Evolutionary conservation across 2,113 vertebrate species (phyloP), one percentile per base, ranked within the genome.

Genomic region (Cyanoliseus patagonus): DNA sequence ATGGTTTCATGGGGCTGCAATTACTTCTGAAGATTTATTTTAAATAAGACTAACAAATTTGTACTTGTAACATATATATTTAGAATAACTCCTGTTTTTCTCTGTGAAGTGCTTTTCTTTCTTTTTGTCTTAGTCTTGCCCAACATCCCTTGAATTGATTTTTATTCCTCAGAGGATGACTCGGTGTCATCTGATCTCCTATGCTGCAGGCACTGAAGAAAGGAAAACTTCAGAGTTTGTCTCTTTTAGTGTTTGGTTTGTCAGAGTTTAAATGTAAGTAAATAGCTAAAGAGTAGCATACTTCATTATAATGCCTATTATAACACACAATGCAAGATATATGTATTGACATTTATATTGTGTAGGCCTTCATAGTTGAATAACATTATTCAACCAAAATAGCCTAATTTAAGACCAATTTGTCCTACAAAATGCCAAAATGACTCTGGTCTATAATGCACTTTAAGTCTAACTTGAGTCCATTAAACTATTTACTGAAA

Each of bases 21-120:
- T 41, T 82, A 53, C 11, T 83, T 70, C 53, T 47, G 39, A 69
- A 37, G 13, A 64, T 86, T 80, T 63, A 78, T 78, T 95, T 96
- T 86, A 84, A 91, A 78, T 7, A 2, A n/a, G 55, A 59, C 5
- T 73, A 66, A 74, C 61, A 24, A 86, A 42, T 90, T 80, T 69
- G 16, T 33, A 35, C 23, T 77, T 73, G 12, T 63, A 82, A 33
- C 4, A 55, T 16, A 7, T 79, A 17, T 57, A 70, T 78, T 84
- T 70, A 80, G 41, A 91, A 49, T 33, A 86, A 68, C 10, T 66
- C 8, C 22, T 69, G 27, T 49, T 66, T 37, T 49, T 47, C n/a
- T 53, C 41, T 42, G 3, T 59, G 33, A 59, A 81, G 13, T 25
- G 14, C 2, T 88, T 68, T 52, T 22, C 15, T 80, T 75, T 63